Evolutionary conservation across 2,113 vertebrate genomes (phyloP), one percentile per base, ranked within the genome.

Genomic region (Hemicordylus capensis): DNA sequence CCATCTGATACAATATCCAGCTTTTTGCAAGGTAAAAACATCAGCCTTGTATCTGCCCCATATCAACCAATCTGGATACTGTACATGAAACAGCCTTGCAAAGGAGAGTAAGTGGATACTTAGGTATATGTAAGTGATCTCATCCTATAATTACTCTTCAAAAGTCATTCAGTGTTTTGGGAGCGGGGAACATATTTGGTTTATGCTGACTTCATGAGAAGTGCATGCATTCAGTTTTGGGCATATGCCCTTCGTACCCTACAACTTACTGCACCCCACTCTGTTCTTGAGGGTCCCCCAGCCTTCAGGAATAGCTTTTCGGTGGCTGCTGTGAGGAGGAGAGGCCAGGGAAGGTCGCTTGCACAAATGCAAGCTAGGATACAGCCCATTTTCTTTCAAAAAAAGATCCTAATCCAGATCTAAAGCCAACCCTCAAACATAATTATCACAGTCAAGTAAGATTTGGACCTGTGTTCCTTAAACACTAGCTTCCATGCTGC

Each of bases 1-100:
- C 83, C 81, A 0, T 89, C 94, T 93, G 89, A 90, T 93, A 0
- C 87, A 94, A 87, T 92, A 89, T 88, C 91, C 92, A 94, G 44
- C 93, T 94, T 90, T 91, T 89, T 89, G 84, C 92, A 92, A 94
- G 93, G 94, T 94, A 85, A 95, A 94, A 92, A 88, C 90, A 86
- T 66, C 51, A 89, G 92, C 92, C 92, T 92, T 90, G 88, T 89
- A 81, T 87, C 88, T 92, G 92, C 93, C 89, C 92, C 75, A 0
- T 88, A 46, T 87, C 80, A 44, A 1, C 85, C 77, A 72, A 84
- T 6, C 66, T 78, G 83, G 91, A 81, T 92, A n/a, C n/a, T n/a
- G n/a, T 80, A 81, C 44, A 88, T 66, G 37, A 85, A 19, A 73
- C 75, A 87, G 72, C 66, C 54, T 88, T 85, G 78, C 80, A 87